These are phyloP conservation scores for Clarias pachynema DNA, from an alignment of 2,797 vertebrate species.

Conservation along the genomic window DNA sequence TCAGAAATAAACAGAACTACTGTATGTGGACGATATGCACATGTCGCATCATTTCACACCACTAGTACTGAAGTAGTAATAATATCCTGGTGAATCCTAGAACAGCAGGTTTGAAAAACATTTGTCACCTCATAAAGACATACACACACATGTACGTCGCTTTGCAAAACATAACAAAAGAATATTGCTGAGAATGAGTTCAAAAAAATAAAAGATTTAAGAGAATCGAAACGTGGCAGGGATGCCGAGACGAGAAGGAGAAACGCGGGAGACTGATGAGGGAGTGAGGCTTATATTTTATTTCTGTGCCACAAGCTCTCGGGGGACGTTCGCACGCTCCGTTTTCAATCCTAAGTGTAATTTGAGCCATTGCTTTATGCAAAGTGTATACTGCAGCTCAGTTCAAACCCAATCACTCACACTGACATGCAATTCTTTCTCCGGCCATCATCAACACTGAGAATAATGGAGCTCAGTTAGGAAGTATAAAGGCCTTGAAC, in stretches of 20 bases:
- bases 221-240: conserved; percentile 14
- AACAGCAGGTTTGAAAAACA: neutral
- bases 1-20: neutral
- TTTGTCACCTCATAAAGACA: neutral
- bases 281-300: conserved; percentile 69
- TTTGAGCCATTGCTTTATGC: conserved; percentile 78
- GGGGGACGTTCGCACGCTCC: conserved; percentile 75
- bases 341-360: conserved; percentile 81
- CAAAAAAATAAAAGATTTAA: neutral
- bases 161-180: neutral
- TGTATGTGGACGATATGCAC: neutral
- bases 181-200: neutral
- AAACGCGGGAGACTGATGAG: conserved; percentile 38
- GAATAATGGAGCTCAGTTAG: conserved; percentile 80
- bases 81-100: neutral
- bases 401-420: conserved; percentile 81
- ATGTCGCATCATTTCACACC: neutral
- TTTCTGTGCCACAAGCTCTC: conserved; percentile 81
- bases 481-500: conserved; percentile 72
- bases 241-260: conserved; percentile 57
- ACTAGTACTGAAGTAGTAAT: neutral
- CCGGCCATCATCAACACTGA: conserved; percentile 72
- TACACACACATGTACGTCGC: neutral
- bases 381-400: conserved; percentile 80
- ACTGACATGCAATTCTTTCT: conserved; percentile 78